Evolutionary conservation across 2,113 vertebrate genomes (phyloP).

Genomic region (Rhodinocichla rosea): DNA sequence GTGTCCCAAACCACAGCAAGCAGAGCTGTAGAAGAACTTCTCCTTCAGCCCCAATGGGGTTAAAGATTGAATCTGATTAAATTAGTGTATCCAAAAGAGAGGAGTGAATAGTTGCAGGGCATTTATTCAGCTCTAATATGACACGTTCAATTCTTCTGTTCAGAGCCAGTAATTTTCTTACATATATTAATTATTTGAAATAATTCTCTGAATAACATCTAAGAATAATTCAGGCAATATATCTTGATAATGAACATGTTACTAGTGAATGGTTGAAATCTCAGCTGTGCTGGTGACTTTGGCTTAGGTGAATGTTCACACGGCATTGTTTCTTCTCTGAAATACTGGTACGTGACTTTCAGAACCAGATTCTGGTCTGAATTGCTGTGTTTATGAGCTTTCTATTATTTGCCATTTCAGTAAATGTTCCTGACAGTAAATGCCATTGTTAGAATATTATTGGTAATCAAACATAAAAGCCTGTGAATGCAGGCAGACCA

Average conservation of each 20-base stretch:
- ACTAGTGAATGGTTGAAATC: constrained; percentile 43
- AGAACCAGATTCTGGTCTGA: constrained; percentile 39
- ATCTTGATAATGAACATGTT: constrained; percentile 39
- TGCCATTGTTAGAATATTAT: constrained; percentile 26
- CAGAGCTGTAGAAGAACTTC: background rate
- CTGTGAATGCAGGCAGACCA: background rate
- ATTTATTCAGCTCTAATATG: constrained; percentile 46
- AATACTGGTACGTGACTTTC: constrained; percentile 58
- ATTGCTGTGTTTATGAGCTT: constrained; percentile 11
- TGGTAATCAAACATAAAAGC: background rate
- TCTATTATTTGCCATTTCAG: constrained; percentile 25
- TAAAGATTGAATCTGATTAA: constrained; percentile 31
- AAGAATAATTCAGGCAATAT: constrained; percentile 57
- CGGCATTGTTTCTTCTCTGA: constrained; percentile 55
- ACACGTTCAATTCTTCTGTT: constrained; percentile 60
- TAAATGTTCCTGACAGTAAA: constrained; percentile 14
- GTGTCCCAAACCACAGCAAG: background rate
- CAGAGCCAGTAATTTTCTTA: constrained; percentile 48
- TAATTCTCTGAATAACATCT: constrained; percentile 55
- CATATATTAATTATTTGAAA: constrained; percentile 63
- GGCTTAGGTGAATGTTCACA: constrained; percentile 19
- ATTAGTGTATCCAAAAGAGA: constrained; percentile 13
- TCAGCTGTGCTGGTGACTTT: constrained; percentile 37
- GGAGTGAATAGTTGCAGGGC: constrained; percentile 37
- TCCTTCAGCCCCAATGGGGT: background rate